phyloP scores from a whole-genome alignment of 2,797 vertebrate genomes.

The Xiphorhynchus erythropygius region DNA sequence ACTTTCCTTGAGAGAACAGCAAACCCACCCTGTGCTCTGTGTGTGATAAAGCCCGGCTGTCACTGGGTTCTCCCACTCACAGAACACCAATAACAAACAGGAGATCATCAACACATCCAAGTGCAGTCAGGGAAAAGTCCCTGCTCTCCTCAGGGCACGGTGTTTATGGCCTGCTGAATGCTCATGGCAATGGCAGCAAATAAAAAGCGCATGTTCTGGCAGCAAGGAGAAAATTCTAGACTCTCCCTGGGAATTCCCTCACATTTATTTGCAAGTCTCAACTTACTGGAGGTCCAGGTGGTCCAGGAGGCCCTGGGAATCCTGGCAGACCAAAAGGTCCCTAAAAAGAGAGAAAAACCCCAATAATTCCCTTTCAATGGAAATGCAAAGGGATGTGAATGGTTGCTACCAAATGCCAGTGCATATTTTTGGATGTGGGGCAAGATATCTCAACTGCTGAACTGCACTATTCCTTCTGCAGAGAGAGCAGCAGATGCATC shows the following conservation, averaged over 20 bases:
- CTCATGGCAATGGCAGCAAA: not conserved
- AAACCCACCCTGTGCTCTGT: not conserved
- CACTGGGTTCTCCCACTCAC: not conserved
- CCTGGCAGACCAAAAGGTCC: conserved; percentile 89
- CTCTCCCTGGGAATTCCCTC: not conserved
- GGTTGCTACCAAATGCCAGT: not conserved
- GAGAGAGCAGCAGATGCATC: not conserved
- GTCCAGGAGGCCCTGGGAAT: conserved; percentile 87
- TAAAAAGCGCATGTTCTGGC: fast-evolving
- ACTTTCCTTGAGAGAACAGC: not conserved
- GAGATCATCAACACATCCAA: not conserved
- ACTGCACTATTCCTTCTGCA: not conserved
- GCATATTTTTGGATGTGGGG: not conserved
- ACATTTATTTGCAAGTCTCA: not conserved
- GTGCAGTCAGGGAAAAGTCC: not conserved
- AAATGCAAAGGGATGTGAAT: not conserved
- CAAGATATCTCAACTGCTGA: not conserved
- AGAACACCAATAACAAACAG: not conserved
- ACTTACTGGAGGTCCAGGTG: conserved; percentile 92
- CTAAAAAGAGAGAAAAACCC: conserved; percentile 69
- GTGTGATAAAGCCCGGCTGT: not conserved
- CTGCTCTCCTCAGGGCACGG: not conserved
- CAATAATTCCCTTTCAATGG: not conserved
- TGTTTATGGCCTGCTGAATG: not conserved
- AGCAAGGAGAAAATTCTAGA: not conserved